Percentiles rank a stretch among this genome's conserved stretches.
Conservation (phyloP, 35 echinoderm and acorn worm genomes). For the Holothuria glaberrima region DNA sequence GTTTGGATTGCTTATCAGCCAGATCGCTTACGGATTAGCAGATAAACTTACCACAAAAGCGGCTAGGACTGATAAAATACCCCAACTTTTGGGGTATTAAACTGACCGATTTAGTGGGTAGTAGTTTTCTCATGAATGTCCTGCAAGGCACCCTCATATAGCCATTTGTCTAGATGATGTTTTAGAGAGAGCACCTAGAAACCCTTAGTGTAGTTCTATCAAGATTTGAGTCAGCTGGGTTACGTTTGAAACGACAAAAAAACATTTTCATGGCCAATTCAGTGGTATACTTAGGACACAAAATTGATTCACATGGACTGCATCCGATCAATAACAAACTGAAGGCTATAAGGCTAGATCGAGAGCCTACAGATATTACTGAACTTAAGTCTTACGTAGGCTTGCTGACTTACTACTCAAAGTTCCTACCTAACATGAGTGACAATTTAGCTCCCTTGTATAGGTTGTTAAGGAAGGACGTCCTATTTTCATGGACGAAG, state of each 20-base stretch:
- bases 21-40: too few species aligned
- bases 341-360: constrained; percentile 14
- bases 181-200: constrained; percentile 39
- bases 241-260: constrained; percentile 41
- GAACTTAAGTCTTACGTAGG: constrained; percentile 46
- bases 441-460: constrained; percentile 1
- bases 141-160: constrained; percentile 39
- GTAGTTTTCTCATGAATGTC: too few species aligned
- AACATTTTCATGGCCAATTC: constrained; percentile 43
- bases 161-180: constrained; percentile 62
- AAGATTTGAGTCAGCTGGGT: constrained; percentile 11
- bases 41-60: too few species aligned
- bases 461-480: not conserved
- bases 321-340: constrained; percentile 41
- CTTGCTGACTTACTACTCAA: constrained; percentile 27
- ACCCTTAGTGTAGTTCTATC: constrained; percentile 24
- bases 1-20: too few species aligned
- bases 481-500: not conserved
- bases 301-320: constrained; percentile 41
- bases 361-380: constrained; percentile 10
- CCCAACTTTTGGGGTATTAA: too few species aligned
- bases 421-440: constrained; percentile 44
- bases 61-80: too few species aligned
- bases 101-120: too few species aligned
- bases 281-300: constrained; percentile 58